Conservation (phyloP, 2,888 invertebrate species). For the Drosophila pseudotalamancana region DNA sequence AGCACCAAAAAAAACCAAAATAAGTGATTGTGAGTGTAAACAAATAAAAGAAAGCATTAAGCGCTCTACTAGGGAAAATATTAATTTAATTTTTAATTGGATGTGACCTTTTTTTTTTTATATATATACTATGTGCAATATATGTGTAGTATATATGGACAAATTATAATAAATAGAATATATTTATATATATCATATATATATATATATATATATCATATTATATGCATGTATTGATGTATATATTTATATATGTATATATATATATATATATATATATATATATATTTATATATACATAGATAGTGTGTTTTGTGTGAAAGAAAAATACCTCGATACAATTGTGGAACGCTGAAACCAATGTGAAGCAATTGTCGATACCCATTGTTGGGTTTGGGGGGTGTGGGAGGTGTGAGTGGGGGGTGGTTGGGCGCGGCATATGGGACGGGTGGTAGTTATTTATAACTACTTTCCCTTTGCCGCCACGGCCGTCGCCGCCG, state of each 20-base stretch:
- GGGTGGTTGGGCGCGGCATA: conserved; percentile 2
- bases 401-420: conserved; percentile 6
- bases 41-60: neutral
- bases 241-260: neutral
- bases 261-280: conserved; percentile 9
- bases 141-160: neutral
- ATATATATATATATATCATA: neutral
- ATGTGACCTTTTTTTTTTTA: conserved; percentile 4
- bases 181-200: neutral
- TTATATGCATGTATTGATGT: no score
- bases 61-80: neutral
- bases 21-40: neutral
- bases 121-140: neutral
- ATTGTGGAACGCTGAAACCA: conserved; percentile 67
- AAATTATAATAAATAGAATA: no score
- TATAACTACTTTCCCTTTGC: no score
- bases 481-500: neutral
- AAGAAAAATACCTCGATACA: conserved; percentile 67
- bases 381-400: conserved; percentile 11
- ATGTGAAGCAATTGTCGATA: conserved; percentile 71
- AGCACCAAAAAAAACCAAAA: neutral
- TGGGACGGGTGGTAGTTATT: conserved; percentile 23
- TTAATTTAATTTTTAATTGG: conserved; percentile 2
- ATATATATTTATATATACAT: neutral
- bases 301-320: conserved; percentile 12